Conservation (phyloP, 1,140 invertebrate species). For the Drosophila mojavensis region DNA sequence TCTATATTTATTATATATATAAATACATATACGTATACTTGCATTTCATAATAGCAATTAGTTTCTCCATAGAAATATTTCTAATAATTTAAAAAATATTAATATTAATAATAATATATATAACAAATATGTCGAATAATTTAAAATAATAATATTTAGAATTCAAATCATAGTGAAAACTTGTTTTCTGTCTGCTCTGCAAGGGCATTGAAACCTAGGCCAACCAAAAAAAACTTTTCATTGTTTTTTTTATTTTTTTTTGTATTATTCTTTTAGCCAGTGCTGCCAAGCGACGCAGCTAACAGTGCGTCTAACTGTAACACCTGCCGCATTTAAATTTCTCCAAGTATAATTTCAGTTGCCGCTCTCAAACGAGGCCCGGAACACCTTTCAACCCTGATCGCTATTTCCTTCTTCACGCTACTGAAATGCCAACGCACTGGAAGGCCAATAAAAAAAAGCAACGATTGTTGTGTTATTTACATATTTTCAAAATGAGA, state of each 20-base stretch:
- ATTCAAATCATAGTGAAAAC: too few species aligned
- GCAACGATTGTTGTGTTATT: slow-evolving; percentile 53
- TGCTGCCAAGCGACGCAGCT: slow-evolving; percentile 25
- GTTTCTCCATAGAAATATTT: too few species aligned
- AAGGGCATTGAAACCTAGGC: not conserved
- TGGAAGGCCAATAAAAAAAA: slow-evolving; percentile 25
- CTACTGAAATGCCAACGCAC: slow-evolving; percentile 70
- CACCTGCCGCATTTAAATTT: slow-evolving; percentile 44
- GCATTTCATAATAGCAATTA: too few species aligned
- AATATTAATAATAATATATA: too few species aligned
- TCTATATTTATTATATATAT: not conserved
- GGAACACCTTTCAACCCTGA: slow-evolving; percentile 70
- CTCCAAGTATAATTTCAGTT: slow-evolving; percentile 65
- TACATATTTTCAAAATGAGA: slow-evolving; percentile 73
- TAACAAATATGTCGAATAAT: too few species aligned
- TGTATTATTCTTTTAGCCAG: slow-evolving; percentile 3
- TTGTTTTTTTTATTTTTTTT: not conserved
- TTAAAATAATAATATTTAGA: too few species aligned
- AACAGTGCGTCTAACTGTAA: slow-evolving; percentile 35
- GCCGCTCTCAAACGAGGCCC: slow-evolving; percentile 41
- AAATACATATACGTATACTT: too few species aligned
- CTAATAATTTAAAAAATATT: too few species aligned
- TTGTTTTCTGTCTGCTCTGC: too few species aligned
- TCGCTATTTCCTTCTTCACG: slow-evolving; percentile 48
- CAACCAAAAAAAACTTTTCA: not conserved